phyloP scores from a whole-genome alignment of 2,113 vertebrate species.

The Sprattus sprattus region DNA sequence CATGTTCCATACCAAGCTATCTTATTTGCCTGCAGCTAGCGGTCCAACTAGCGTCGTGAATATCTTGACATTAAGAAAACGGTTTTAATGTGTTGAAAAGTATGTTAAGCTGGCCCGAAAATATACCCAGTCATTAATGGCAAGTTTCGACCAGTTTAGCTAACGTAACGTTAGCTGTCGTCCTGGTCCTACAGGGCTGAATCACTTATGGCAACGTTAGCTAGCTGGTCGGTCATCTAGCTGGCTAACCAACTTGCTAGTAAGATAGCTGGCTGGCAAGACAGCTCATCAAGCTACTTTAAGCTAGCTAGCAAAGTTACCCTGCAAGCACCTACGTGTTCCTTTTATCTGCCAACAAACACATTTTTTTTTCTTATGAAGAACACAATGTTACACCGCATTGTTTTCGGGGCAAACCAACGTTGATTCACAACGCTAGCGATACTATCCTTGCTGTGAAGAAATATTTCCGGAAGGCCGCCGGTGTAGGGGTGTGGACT shows the following conservation, averaged over 20 bases:
- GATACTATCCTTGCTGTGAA: conserved; percentile 29
- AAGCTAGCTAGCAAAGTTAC: background rate
- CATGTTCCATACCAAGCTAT: background rate
- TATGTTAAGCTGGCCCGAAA: background rate
- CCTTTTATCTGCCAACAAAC: background rate
- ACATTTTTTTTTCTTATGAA: background rate
- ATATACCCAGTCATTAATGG: background rate
- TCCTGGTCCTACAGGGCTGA: background rate
- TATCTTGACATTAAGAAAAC: background rate
- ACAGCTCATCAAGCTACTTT: background rate
- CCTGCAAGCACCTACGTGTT: background rate
- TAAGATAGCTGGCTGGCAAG: background rate
- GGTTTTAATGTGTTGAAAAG: background rate
- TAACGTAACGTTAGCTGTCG: background rate
- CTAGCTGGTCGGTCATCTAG: conserved; percentile 38
- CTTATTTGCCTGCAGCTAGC: conserved; percentile 1
- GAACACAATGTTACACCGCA: background rate
- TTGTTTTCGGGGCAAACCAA: background rate
- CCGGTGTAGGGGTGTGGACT: conserved; percentile 53
- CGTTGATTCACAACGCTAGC: conserved; percentile 6
- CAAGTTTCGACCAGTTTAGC: background rate
- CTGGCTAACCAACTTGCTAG: conserved; percentile 22
- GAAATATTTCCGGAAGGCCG: conserved; percentile 57
- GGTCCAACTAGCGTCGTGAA: background rate
- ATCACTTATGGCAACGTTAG: conserved; percentile 16